Evolutionary conservation across 2,888 invertebrate genomes (phyloP).

Genomic region (Mesorhabditis spiculigera): DNA sequence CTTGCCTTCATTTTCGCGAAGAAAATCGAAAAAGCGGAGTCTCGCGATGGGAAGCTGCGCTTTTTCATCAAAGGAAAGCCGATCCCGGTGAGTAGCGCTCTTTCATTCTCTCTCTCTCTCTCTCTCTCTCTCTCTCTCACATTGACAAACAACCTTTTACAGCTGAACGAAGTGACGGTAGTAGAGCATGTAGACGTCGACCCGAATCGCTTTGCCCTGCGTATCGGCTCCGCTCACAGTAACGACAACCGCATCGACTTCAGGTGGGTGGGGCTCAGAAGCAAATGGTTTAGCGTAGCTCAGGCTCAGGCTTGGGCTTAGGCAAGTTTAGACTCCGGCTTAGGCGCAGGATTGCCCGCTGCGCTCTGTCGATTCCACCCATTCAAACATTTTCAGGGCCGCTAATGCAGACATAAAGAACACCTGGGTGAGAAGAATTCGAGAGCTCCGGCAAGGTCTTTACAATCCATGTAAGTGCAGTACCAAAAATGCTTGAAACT

Average conservation of each 20-base stretch:
- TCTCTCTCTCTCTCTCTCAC: neutral
- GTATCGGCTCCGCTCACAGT: conserved; percentile 39
- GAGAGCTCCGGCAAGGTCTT: conserved; percentile 38
- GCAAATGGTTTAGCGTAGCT: too few species aligned
- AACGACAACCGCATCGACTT: conserved; percentile 48
- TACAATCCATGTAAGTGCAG: neutral
- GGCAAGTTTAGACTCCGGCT: too few species aligned
- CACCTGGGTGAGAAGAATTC: conserved; percentile 47
- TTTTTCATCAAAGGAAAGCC: conserved; percentile 47
- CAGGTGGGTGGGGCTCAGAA: neutral
- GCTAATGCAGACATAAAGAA: conserved; percentile 34
- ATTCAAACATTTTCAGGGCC: conserved; percentile 20
- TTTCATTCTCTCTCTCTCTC: conserved; percentile 6
- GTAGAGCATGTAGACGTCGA: conserved; percentile 53
- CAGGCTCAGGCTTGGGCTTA: too few species aligned
- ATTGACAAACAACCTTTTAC: conserved; percentile 12
- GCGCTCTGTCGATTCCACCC: too few species aligned
- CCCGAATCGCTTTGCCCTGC: conserved; percentile 44
- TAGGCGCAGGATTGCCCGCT: too few species aligned
- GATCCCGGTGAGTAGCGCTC: conserved; percentile 26
- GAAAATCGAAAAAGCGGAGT: conserved; percentile 45
- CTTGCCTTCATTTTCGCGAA: conserved; percentile 91
- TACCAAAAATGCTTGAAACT: neutral
- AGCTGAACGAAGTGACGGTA: conserved; percentile 46
- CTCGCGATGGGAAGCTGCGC: conserved; percentile 11